phyloP scores from a whole-genome alignment of 37 sponge, comb jelly and placozoan species.

The Trichoplax adhaerens region DNA sequence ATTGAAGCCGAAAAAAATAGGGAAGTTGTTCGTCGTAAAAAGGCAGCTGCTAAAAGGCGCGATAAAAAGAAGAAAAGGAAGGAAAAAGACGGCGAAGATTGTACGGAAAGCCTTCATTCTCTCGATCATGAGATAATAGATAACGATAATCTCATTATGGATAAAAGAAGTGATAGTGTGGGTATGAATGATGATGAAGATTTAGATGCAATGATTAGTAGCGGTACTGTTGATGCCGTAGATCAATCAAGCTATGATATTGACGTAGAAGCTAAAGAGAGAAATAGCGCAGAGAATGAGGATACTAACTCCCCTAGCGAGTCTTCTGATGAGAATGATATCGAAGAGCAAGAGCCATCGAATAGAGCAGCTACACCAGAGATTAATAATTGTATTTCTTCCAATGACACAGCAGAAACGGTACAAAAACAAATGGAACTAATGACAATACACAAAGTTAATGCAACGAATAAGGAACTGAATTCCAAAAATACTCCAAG shows the following conservation, averaged over 20 bases:
- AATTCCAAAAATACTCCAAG: too few relatives aligned
- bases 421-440: too few relatives aligned
- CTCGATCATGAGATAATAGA: not conserved
- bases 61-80: slow-evolving; percentile 73
- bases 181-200: not conserved
- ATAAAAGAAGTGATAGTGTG: not conserved
- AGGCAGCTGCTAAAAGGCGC: slow-evolving; percentile 70
- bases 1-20: slow-evolving; percentile 1
- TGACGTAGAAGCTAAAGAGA: not conserved
- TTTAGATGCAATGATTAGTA: slow-evolving; percentile 3
- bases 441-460: too few relatives aligned
- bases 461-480: too few relatives aligned
- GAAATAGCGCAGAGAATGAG: too few relatives aligned
- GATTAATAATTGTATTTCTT: too few relatives aligned
- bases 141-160: not conserved
- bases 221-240: not conserved
- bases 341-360: too few relatives aligned
- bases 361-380: too few relatives aligned
- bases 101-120: not conserved
- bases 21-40: slow-evolving; percentile 21
- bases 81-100: slow-evolving; percentile 34
- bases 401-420: too few relatives aligned
- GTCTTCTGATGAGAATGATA: too few relatives aligned
- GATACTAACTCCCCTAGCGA: too few relatives aligned
- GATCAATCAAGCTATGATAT: not conserved